Base-by-base conservation (phyloP, 2,888 invertebrate genomes). In the Ochropacha duplaris region DNA sequence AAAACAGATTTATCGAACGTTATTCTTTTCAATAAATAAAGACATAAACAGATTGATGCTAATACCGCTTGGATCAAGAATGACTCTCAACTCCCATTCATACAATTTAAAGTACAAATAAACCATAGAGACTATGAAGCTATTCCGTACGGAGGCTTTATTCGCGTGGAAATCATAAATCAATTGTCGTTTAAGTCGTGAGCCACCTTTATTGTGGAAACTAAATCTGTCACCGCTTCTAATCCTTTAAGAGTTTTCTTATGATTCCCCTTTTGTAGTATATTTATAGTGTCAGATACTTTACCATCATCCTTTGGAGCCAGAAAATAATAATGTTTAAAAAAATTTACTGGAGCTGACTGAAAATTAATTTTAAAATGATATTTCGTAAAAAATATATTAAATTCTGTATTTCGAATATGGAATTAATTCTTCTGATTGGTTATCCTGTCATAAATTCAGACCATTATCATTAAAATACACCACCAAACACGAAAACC, bases 181-280 rank as follows among this genome's bases (percentile, higher is more conserved):
- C 90, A 90, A 90, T 89, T 83, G 79, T 66, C 72, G 73, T 72
- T 67, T 76, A 75, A 78, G 79, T 71, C 71, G 68, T 64, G 65
- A 71, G 58, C 65, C 69, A 77, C 81, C 83, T 84, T 86, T 78
- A 82, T 83, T 88, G 85, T 88, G 81, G 76, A 79, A 81, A 79
- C 83, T 75, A 81, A 83, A 83, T 84, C 86, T 88, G 89, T 88
- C 87, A 80, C 84, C 86, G 83, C 76, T 69, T 81, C 83, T 90
- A 90, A 90, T 87, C 90, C 88, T 81, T 84, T 85, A 83, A 85
- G 84, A 84, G 83, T 83, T 86, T 86, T 83, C 83, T 81, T 87
- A 81, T 82, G 77, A 74, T 77, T 76, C 78, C 75, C 70, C 76
- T 76, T 71, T 65, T 57, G 52, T 68, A 72, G 72, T 72, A 72